Conservation (phyloP, 2,113 vertebrate genomes). For the Platysteira castanea region DNA sequence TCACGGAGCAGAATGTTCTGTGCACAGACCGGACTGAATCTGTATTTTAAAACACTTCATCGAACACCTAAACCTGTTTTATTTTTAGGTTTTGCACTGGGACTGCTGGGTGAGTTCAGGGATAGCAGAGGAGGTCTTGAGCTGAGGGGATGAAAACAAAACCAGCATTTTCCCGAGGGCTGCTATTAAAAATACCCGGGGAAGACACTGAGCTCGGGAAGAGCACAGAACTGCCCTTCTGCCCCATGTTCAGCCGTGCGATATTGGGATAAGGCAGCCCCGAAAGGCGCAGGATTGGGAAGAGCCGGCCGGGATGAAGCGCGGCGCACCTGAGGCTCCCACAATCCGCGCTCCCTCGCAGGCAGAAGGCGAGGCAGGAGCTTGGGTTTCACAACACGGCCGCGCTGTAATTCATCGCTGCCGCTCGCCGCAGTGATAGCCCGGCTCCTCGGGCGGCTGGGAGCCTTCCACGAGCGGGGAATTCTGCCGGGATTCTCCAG, state of each 20-base stretch:
- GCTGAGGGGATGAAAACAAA: neutral
- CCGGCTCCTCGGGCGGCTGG: neutral
- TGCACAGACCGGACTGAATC: neutral
- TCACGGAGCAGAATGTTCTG: fast-evolving
- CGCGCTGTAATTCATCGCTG: conserved; percentile 4
- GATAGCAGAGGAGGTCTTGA: neutral
- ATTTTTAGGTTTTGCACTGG: neutral
- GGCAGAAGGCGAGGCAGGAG: neutral
- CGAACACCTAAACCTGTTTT: neutral
- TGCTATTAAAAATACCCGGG: neutral
- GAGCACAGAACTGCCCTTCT: neutral
- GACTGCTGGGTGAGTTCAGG: neutral
- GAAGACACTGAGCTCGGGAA: neutral
- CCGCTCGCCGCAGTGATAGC: neutral
- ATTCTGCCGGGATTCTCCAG: neutral
- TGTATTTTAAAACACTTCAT: neutral
- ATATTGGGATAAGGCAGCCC: fast-evolving
- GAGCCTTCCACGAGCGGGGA: neutral
- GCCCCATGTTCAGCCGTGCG: fast-evolving
- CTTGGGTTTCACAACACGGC: conserved; percentile 32
- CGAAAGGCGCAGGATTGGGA: neutral
- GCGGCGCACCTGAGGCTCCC: neutral
- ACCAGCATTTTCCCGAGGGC: neutral
- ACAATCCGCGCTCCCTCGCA: neutral
- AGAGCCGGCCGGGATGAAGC: neutral